Conservation (phyloP, 1,140 invertebrate genomes). For the Holcopasites calliopsidis region DNA sequence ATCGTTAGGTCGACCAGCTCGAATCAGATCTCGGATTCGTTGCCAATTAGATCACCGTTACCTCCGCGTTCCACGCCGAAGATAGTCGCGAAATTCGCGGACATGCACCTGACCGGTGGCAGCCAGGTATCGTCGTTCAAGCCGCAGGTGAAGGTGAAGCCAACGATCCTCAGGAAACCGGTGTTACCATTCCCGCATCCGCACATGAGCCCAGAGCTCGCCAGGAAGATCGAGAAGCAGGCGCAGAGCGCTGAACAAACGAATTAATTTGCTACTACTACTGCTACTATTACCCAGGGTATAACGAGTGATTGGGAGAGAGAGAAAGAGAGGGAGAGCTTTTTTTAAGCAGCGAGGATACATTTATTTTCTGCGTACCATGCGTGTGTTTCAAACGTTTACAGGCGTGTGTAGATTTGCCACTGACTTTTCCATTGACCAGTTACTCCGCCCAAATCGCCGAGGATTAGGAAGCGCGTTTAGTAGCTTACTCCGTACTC, state of each 20-base stretch:
- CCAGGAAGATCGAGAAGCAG: slow-evolving; percentile 77
- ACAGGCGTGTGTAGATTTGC: slow-evolving; percentile 37
- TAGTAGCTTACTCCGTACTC: slow-evolving; percentile 54
- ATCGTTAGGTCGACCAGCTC: slow-evolving; percentile 74
- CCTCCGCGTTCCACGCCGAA: slow-evolving; percentile 81
- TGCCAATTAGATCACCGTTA: slow-evolving; percentile 76
- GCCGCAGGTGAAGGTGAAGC: slow-evolving; percentile 87
- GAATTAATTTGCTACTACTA: too few relatives aligned
- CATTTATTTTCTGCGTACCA: slow-evolving; percentile 32
- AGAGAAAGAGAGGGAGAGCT: background rate
- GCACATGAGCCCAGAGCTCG: slow-evolving; percentile 75
- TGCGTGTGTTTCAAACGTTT: slow-evolving; percentile 19
- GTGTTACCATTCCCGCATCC: slow-evolving; percentile 79
- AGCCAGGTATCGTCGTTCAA: slow-evolving; percentile 82
- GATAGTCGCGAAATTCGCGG: slow-evolving; percentile 82
- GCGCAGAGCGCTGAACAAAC: slow-evolving; percentile 74
- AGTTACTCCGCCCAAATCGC: slow-evolving; percentile 72
- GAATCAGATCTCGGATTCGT: slow-evolving; percentile 68
- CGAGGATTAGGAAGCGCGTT: slow-evolving; percentile 55
- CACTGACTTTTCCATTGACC: slow-evolving; percentile 62
- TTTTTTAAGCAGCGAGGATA: slow-evolving; percentile 8
- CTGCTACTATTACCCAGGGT: slow-evolving; percentile 19
- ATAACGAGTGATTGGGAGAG: background rate
- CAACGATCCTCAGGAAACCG: slow-evolving; percentile 86
- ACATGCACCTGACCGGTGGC: slow-evolving; percentile 81